Base-by-base conservation (phyloP, 1,140 invertebrate genomes). In the Orius laevigatus region DNA sequence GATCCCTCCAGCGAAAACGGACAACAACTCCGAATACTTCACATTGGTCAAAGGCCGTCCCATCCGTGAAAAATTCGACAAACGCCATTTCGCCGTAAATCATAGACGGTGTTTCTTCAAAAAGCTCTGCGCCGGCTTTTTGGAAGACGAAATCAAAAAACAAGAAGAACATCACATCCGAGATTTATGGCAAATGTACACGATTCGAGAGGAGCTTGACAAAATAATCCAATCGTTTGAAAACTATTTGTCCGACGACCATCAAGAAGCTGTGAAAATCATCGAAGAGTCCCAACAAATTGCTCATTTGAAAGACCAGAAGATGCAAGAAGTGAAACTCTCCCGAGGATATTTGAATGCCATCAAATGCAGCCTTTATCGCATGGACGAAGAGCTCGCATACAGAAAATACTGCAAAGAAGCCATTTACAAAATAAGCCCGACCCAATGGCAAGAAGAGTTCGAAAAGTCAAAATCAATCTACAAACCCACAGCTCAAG, bases 21-120 rank as follows among this genome's bases (percentile, higher is more conserved):
- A 45, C 19, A n/a, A 31, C 19, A 31, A 45, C 25, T 31, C 43
- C 11, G 25, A 45, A n/a, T 45, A 45, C 32, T 45, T 45, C n/a
- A 32, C 8, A 6, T n/a, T 25, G 11, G 11, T 32, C n/a, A 45
- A 18, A 45, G 43, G 43, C 4, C 19, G 43, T 12, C 43, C 43
- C 8, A 32, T 45, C 2, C 25, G 15, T 12, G 43, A 45, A 33
- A 45, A n/a, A 25, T 45, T 45, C 43, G 32, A 45, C 43, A 31
- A 18, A n/a, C 19, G 18, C 16, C n/a, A 45, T 32, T 45, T 45
- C 15, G 20, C 25, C 10, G 32, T n/a, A 45, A 45, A 11, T 3
- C 43, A 45, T n/a, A 45, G 18, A 16, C 25, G 10, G 2, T 19
- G 20, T 12, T 45, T 45, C 25, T 45, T 45, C 25, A 10, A 45